Percentiles rank a stretch among this genome's conserved stretches.
Conservation (phyloP, 2,888 invertebrate species). For the Stratiomys singularior region DNA sequence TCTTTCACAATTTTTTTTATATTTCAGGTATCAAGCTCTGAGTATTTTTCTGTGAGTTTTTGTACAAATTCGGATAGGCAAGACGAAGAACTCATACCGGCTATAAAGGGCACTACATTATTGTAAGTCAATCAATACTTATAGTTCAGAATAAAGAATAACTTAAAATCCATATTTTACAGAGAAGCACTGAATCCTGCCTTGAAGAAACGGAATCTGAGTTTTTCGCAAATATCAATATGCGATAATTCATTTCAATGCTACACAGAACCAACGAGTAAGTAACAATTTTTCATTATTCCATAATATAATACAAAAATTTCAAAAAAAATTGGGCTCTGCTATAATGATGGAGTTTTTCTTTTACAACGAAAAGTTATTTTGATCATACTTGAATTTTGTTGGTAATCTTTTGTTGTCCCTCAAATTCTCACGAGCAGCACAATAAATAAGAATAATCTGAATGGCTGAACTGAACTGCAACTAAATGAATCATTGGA, state of each 20-base stretch:
- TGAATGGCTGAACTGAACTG: too few relatives aligned
- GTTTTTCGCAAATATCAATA: conserved; percentile 63
- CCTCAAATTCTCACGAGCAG: too few relatives aligned
- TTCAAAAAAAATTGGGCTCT: not conserved
- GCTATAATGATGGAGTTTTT: too few relatives aligned
- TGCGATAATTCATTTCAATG: conserved; percentile 63
- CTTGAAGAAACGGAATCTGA: conserved; percentile 73
- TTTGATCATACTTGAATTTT: too few relatives aligned
- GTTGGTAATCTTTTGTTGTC: too few relatives aligned
- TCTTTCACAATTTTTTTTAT: conserved; percentile 54
- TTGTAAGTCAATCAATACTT: conserved; percentile 68
- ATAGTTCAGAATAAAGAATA: not conserved
- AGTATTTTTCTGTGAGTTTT: conserved; percentile 78
- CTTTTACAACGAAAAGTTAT: too few relatives aligned
- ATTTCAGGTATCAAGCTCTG: conserved; percentile 76
- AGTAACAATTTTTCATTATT: conserved; percentile 4
- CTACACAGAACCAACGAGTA: conserved; percentile 59
- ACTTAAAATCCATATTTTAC: conserved; percentile 56
- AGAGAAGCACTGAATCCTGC: conserved; percentile 74
- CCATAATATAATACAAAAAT: not conserved
- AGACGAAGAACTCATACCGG: conserved; percentile 75
- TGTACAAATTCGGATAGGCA: conserved; percentile 69
- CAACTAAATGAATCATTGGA: too few relatives aligned
- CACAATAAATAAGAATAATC: too few relatives aligned
- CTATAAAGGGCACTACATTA: conserved; percentile 73